Evolutionary conservation across 2,113 vertebrate species (phyloP).

Genomic region (Perca schrenkii): DNA sequence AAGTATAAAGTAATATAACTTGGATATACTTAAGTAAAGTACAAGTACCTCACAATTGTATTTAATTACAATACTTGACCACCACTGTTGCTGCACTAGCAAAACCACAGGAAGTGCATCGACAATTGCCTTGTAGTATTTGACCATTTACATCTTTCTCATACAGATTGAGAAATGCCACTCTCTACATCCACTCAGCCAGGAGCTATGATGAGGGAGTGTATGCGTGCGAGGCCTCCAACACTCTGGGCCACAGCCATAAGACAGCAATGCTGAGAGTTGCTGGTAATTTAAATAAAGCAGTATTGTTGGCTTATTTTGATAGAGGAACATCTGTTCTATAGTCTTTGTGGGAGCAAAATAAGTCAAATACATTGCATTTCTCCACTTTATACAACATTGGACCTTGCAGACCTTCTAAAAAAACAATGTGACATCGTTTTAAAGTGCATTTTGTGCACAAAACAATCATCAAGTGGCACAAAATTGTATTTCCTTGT

Average conservation of each 20-base stretch:
- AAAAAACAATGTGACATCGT: neutral
- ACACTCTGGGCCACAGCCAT: slow-evolving; percentile 72
- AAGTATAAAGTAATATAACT: neutral
- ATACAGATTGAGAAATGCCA: slow-evolving; percentile 78
- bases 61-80: no score
- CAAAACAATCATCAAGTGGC: neutral
- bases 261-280: slow-evolving; percentile 74
- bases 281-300: slow-evolving; percentile 73
- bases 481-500: neutral
- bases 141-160: slow-evolving; percentile 24
- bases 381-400: neutral
- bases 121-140: neutral
- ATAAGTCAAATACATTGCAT: neutral
- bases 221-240: slow-evolving; percentile 83
- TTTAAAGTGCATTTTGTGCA: neutral
- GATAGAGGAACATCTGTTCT: neutral
- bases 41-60: no score
- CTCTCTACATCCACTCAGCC: slow-evolving; percentile 80
- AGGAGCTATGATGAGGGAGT: slow-evolving; percentile 81
- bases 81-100: neutral
- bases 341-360: neutral
- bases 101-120: neutral
- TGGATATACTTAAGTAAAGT: no score
- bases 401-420: neutral
- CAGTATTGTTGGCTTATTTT: neutral